Conservation (phyloP, 2,113 vertebrate species). For the Dromaius novaehollandiae region DNA sequence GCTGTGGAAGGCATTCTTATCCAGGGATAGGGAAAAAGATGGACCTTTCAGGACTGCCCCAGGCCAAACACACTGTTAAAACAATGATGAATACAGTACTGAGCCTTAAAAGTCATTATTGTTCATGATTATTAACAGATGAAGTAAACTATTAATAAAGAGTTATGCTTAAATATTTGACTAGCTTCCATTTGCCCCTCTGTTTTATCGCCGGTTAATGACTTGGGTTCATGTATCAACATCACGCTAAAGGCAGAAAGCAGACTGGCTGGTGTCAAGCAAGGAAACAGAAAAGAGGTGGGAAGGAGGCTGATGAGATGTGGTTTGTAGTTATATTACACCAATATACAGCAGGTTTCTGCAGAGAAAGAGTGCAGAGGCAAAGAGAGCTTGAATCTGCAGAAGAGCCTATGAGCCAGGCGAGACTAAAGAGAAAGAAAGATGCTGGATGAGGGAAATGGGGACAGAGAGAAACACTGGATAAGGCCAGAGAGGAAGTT, state of each 20-base stretch:
- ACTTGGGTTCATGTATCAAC: background rate
- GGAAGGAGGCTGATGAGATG: background rate
- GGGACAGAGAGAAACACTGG: background rate
- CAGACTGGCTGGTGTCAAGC: accelerated
- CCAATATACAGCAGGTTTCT: background rate
- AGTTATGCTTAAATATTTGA: background rate
- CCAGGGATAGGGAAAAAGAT: background rate
- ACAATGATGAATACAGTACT: too few relatives aligned
- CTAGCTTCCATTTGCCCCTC: background rate
- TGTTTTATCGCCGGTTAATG: background rate
- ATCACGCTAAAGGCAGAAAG: background rate
- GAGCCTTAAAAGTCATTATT: too few relatives aligned
- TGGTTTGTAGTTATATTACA: background rate
- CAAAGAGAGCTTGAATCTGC: background rate
- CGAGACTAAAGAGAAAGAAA: background rate
- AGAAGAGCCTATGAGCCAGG: background rate
- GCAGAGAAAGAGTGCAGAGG: background rate
- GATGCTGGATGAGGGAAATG: background rate
- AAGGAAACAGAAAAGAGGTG: background rate
- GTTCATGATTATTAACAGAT: too few relatives aligned
- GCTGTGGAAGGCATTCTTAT: background rate
- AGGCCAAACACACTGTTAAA: too few relatives aligned
- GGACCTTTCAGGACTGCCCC: too few relatives aligned
- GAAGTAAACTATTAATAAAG: background rate
- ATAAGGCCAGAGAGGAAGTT: background rate